Percentiles rank a stretch among this genome's conserved stretches.
Conservation (phyloP, 1,140 invertebrate genomes). For the Doryteuthis pealeii region DNA sequence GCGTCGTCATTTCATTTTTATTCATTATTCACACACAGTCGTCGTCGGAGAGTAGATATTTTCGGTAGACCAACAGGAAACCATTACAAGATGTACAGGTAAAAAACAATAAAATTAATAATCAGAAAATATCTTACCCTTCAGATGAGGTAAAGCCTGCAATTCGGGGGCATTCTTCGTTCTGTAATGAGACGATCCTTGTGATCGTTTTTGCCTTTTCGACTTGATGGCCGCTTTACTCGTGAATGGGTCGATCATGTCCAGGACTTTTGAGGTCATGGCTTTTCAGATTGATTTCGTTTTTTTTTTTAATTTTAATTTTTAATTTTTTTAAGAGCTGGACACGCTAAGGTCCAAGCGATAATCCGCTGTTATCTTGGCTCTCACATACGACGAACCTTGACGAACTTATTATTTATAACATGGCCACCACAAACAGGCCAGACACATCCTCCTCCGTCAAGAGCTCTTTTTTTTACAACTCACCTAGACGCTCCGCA, state of each 20-base stretch:
- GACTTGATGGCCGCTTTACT: slow-evolving; percentile 58
- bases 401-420: slow-evolving; percentile 8
- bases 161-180: slow-evolving; percentile 60
- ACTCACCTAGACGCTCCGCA: slow-evolving; percentile 14
- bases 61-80: not conserved
- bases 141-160: slow-evolving; percentile 57
- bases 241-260: slow-evolving; percentile 59
- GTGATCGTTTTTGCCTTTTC: slow-evolving; percentile 60
- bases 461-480: not conserved
- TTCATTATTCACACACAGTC: no score
- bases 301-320: slow-evolving; percentile 1
- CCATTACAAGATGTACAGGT: not conserved
- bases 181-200: slow-evolving; percentile 61
- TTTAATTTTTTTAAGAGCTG: slow-evolving; percentile 4
- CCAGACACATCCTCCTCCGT: slow-evolving; percentile 7
- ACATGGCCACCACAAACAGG: slow-evolving; percentile 9
- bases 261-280: slow-evolving; percentile 56
- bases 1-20: no score
- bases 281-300: not conserved
- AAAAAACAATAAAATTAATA: not conserved
- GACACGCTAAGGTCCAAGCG: slow-evolving; percentile 8
- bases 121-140: slow-evolving; percentile 45
- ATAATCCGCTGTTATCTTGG: not conserved
- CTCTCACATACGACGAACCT: slow-evolving; percentile 9
- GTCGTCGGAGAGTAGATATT: not conserved